A percentile compares a stretch with the other conserved stretches of the same genome.
Evolutionary conservation across 2,113 vertebrate genomes (phyloP).

Genomic region (Sinosuthora webbiana): DNA sequence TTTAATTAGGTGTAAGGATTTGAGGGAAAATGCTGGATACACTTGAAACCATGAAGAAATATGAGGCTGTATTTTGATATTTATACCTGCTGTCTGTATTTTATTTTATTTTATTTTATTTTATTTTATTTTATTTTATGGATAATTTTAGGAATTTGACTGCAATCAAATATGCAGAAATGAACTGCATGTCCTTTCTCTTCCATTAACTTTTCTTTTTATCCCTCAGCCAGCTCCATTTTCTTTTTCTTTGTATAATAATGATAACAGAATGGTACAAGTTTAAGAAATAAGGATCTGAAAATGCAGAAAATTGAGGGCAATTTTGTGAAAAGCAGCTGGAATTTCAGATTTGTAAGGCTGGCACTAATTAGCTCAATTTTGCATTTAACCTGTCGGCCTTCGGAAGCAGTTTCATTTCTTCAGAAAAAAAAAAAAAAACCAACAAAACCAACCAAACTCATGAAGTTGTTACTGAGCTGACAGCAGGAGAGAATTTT

Average conservation of each 20-base stretch:
- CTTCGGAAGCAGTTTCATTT: background rate
- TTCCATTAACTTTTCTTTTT: background rate
- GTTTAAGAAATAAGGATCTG: background rate
- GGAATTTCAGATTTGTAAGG: background rate
- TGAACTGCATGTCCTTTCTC: background rate
- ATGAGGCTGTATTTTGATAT: background rate
- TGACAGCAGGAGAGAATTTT: background rate
- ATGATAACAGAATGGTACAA: background rate
- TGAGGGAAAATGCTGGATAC: background rate
- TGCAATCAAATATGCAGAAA: background rate
- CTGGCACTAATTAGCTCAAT: background rate
- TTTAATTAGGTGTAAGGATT: background rate
- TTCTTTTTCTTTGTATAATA: background rate
- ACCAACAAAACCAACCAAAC: too few relatives aligned
- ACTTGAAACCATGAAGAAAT: background rate
- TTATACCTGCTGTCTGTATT: background rate
- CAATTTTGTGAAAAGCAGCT: constrained; percentile 10
- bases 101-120: background rate
- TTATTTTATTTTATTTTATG: background rate
- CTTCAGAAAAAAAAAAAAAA: background rate
- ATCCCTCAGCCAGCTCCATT: background rate
- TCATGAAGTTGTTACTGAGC: background rate
- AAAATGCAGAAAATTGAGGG: background rate
- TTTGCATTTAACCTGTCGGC: background rate
- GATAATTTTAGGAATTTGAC: background rate